phyloP scores from a whole-genome alignment of 2,113 vertebrate species.

The Lagopus leucura region DNA sequence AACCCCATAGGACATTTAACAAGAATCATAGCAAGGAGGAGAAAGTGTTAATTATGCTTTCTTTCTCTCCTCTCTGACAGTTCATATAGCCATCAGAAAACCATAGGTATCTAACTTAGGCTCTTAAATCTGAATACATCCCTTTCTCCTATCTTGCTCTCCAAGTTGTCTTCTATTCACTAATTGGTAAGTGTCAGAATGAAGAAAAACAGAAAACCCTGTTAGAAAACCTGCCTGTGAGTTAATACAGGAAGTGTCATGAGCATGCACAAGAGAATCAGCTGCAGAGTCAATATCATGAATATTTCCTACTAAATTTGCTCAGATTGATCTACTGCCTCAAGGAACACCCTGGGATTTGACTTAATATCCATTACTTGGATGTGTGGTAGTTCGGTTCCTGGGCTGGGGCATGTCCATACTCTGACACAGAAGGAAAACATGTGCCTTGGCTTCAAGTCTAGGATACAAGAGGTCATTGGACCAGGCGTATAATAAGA shows the following conservation, averaged over 20 bases:
- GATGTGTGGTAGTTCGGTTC: not conserved
- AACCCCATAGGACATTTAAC: not conserved
- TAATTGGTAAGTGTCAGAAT: constrained; percentile 11
- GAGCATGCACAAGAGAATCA: not conserved
- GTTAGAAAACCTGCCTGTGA: not conserved
- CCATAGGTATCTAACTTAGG: not conserved
- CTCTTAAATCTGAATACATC: not conserved
- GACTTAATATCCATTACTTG: not conserved
- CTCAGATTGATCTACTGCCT: not conserved
- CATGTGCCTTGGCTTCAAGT: not conserved
- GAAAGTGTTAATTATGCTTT: not conserved
- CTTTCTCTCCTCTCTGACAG: not conserved
- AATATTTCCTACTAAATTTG: not conserved
- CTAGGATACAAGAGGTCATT: not conserved
- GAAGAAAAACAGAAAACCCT: constrained; percentile 10
- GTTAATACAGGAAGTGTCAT: not conserved
- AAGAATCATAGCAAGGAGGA: not conserved
- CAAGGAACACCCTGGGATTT: not conserved
- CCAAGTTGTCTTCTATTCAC: constrained; percentile 14
- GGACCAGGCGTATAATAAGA: not conserved
- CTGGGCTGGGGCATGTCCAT: not conserved
- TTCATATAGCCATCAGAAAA: not conserved
- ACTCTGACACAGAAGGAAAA: not conserved
- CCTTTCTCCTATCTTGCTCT: not conserved
- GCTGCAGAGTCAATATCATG: not conserved